phyloP scores from a whole-genome alignment of 35 echinoderm and acorn worm species.

The Anneissia japonica region DNA sequence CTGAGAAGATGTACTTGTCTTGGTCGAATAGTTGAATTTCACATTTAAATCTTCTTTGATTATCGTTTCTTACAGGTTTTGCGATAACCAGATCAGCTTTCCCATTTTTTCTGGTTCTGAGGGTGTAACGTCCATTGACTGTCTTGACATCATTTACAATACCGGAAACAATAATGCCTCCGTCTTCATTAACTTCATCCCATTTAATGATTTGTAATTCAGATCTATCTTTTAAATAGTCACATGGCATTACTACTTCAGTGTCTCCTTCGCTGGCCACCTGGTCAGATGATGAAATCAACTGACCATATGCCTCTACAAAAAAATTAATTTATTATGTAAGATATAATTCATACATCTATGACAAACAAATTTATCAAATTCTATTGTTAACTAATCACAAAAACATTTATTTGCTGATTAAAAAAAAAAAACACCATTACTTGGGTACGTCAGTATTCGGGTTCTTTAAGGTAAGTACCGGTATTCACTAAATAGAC shows the following conservation, averaged over 20 bases:
- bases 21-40: neutral
- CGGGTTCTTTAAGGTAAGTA: no score
- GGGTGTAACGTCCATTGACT: neutral
- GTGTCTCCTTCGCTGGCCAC: neutral
- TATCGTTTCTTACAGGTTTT: neutral
- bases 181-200: neutral
- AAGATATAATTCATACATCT: no score
- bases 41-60: neutral
- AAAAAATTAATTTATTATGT: no score
- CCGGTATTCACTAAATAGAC: no score
- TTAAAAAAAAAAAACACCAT: no score
- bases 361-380: no score
- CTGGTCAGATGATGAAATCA: neutral
- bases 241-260: neutral
- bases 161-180: neutral
- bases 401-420: no score
- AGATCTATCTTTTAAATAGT: neutral
- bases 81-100: neutral
- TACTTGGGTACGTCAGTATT: no score
- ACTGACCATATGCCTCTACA: neutral
- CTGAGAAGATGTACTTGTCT: neutral
- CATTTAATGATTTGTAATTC: neutral
- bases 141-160: neutral
- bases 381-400: no score
- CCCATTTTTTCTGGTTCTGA: neutral